Conservation (phyloP, 2,888 invertebrate genomes). For the Nomada flava region DNA sequence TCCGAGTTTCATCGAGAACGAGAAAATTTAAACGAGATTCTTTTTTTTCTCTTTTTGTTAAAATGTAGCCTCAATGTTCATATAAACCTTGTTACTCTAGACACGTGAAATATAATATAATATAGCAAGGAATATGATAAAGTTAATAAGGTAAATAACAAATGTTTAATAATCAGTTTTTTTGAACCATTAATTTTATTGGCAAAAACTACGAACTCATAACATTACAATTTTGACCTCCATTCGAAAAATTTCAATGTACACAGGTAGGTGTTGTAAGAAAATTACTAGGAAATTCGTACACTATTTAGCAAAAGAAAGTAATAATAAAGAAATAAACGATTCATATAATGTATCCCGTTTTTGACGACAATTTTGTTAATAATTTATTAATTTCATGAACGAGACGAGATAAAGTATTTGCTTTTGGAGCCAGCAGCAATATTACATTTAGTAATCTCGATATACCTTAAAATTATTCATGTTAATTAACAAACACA, state of each 20-base stretch:
- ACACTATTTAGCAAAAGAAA: no score
- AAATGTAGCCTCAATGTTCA: no score
- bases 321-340: neutral
- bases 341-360: neutral
- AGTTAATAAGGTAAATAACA: no score
- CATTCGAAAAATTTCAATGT: neutral
- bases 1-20: conserved; percentile 19
- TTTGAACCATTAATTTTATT: neutral
- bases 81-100: no score
- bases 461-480: neutral
- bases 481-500: neutral
- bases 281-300: neutral
- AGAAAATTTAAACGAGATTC: conserved; percentile 9
- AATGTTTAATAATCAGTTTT: neutral
- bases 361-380: neutral
- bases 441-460: neutral
- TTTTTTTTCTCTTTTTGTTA: conserved; percentile 3
- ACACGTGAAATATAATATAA: no score
- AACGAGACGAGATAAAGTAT: neutral
- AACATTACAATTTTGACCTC: no score
- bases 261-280: neutral
- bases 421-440: neutral
- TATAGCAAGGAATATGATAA: no score
- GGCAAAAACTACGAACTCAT: neutral
- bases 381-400: conserved; percentile 2